These are phyloP conservation scores for Drosophila anceps DNA, from an alignment of 2,888 invertebrate genomes.

Conservation along the genomic window DNA sequence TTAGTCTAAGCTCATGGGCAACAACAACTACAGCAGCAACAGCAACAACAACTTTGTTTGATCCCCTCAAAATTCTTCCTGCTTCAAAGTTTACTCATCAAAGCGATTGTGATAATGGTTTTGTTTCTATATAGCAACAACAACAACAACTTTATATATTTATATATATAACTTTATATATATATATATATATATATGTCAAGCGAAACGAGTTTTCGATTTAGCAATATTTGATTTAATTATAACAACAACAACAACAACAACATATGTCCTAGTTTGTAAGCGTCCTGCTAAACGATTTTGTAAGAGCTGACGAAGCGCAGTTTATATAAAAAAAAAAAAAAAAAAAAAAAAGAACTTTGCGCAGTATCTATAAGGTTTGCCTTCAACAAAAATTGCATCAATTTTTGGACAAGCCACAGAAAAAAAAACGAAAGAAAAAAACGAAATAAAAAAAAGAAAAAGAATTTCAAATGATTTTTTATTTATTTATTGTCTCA, in stretches of 20 bases:
- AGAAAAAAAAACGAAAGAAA: constrained; percentile 34
- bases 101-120: constrained; percentile 84
- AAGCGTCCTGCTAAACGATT: constrained; percentile 44
- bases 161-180: constrained; percentile 2
- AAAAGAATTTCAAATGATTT: neutral
- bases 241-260: constrained; percentile 33
- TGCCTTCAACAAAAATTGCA: constrained; percentile 75
- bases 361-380: constrained; percentile 44
- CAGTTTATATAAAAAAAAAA: constrained; percentile 26
- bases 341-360: too few species aligned
- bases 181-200: constrained; percentile 20
- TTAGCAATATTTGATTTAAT: constrained; percentile 59
- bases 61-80: constrained; percentile 17
- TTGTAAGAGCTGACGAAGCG: constrained; percentile 43
- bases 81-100: constrained; percentile 76
- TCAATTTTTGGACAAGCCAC: constrained; percentile 79
- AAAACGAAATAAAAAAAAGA: constrained; percentile 12
- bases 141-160: constrained; percentile 13
- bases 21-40: constrained; percentile 14
- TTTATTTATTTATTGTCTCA: constrained; percentile 23
- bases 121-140: constrained; percentile 70
- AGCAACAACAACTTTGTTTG: neutral
- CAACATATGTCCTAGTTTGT: constrained; percentile 62
- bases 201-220: constrained; percentile 43
- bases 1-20: neutral